A percentile compares a stretch with the other conserved stretches of the same genome.
Conservation (phyloP, 2,888 invertebrate species). For the Papilio protenor region DNA sequence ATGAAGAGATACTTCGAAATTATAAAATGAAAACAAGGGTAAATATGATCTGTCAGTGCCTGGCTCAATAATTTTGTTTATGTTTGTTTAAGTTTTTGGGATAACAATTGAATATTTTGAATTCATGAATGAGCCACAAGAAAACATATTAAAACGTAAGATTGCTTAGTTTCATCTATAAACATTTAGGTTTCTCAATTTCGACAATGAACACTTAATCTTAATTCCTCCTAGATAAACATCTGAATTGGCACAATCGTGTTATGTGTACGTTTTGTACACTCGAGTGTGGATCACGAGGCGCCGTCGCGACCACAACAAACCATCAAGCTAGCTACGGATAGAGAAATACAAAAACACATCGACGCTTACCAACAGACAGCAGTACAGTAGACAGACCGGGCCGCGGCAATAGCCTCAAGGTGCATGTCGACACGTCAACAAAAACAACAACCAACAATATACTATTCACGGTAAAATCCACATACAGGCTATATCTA, state of each 20-base stretch:
- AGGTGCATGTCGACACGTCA: conserved; percentile 53
- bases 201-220: conserved; percentile 83
- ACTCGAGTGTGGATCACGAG: conserved; percentile 58
- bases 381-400: conserved; percentile 50
- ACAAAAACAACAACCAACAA: conserved; percentile 80
- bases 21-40: background rate
- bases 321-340: conserved; percentile 48
- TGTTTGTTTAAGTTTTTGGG: background rate
- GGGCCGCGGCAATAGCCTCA: conserved; percentile 45
- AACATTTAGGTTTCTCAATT: conserved; percentile 80
- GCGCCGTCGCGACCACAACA: conserved; percentile 48
- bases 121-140: background rate
- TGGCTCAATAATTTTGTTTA: too few species aligned
- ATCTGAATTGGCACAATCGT: conserved; percentile 83
- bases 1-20: background rate
- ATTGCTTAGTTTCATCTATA: conserved; percentile 55
- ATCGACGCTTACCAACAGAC: conserved; percentile 74
- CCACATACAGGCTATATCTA: conserved; percentile 61
- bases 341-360: conserved; percentile 68
- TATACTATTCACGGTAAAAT: conserved; percentile 59
- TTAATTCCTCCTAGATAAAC: conserved; percentile 80
- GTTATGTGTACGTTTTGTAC: conserved; percentile 55
- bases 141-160: background rate
- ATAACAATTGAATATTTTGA: background rate
- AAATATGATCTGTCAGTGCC: background rate